Percentiles rank a stretch among this genome's conserved stretches.
These are phyloP conservation scores for Scophthalmus maximus DNA, from an alignment of 2,113 vertebrate species.

Conservation along the genomic window DNA sequence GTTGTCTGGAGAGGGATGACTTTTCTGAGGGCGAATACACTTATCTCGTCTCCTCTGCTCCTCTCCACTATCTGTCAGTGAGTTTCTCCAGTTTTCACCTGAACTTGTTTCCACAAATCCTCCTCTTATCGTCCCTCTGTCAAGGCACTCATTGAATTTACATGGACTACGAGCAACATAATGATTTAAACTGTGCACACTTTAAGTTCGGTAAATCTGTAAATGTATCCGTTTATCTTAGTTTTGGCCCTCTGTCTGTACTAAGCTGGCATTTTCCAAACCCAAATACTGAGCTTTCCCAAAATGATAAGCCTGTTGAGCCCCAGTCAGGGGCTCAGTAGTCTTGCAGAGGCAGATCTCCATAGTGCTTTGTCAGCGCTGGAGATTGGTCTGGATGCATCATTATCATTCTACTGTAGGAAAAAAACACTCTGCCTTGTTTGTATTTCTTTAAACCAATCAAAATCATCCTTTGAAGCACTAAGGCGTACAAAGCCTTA, in stretches of 20 bases:
- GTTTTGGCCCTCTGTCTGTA: background rate
- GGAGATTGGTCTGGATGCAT: no score
- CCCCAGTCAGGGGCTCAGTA: background rate
- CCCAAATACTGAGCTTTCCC: background rate
- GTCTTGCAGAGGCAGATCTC: background rate
- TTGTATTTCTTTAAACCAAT: no score
- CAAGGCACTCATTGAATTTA: background rate
- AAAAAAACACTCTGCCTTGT: background rate
- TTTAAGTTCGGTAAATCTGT: background rate
- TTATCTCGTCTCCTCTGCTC: constrained; percentile 10
- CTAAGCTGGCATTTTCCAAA: background rate
- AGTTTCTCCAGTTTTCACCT: background rate
- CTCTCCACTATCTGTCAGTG: background rate
- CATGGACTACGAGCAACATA: background rate
- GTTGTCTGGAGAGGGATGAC: constrained; percentile 37
- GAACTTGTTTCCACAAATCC: background rate
- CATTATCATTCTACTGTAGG: background rate
- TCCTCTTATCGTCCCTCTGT: background rate
- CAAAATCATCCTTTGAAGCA: no score
- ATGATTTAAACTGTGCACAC: background rate
- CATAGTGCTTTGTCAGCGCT: no score
- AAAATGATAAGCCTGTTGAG: background rate
- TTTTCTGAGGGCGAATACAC: constrained; percentile 18
- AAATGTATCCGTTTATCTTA: background rate
- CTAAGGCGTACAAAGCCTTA: no score